Evolutionary conservation across 2,888 invertebrate species (phyloP), one percentile per base, ranked within the genome.

Genomic region (Parochlus steinenii): DNA sequence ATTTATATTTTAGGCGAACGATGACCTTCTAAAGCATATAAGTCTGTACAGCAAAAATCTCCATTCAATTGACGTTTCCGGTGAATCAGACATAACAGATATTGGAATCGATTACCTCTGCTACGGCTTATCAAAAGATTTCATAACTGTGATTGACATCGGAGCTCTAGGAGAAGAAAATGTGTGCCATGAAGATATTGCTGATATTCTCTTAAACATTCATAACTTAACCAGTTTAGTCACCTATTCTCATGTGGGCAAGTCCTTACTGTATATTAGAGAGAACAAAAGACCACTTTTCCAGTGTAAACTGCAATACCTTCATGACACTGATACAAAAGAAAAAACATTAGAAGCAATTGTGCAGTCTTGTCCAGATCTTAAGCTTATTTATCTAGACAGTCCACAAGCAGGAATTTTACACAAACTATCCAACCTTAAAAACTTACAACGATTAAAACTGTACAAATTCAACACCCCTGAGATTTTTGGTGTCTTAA

Each of bases 81-180:
- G 77, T 2, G 76, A 77, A 49, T 72, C 74, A 6, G 70, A 69
- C 47, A 71, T 75, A 26, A 72, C 74, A 1, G 66, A 70, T 48
- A 67, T 67, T 17, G 74, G 74, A 35, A 65, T 77, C 31, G 67
- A 65, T 37, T 58, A 61, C 3, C 60, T 76, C 50, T 52, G 69
- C 29, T 59, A 53, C 19, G 64, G 68, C 2, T 58, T 64, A 36
- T 60, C 65, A n/a, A 63, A 67, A 10, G 61, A 67, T 26, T 63
- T 62, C 33, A 48, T 76, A 24, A 67, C 68, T 4, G 64, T 74
- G 27, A 61, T 77, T 30, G 71, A 74, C 47, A 69, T 77, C 43
- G 76, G 77, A 27, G 69, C 70, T 62, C 73, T 70, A 39, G 76
- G 76, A 0, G 76, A 76, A 48, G 68, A 69, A 51, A 69, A 71